Base-by-base conservation (phyloP, 1,140 invertebrate genomes). In the Bombyx mandarina region DNA sequence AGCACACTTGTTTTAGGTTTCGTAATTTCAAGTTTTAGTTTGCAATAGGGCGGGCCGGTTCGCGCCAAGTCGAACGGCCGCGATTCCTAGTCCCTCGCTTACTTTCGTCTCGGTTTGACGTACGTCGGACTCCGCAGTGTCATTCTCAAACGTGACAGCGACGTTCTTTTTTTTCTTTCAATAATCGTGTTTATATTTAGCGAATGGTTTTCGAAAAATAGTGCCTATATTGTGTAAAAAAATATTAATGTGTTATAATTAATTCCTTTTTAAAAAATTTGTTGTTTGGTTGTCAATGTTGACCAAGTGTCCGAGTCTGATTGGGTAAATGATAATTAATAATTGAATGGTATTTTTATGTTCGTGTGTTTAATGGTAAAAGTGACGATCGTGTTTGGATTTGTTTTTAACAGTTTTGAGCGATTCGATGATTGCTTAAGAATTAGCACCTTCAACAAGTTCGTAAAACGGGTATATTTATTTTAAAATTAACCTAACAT, bases 71-170 rank as follows among this genome's bases (percentile, higher is more conserved):
- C 12, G 9, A 35, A 35, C 26, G 26, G 43, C 64, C 67, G 68
- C 72, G 22, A 51, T 35, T 51, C 49, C 8, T 35, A 80, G 77
- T 80, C 65, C 63, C 67, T 69, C 74, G 71, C 69, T 67, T 56
- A 62, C 67, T 64, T 60, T 70, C 60, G 72, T 69, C 61, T 60
- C 60, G 71, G 56, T 43, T 58, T 54, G 70, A 73, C 73, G 78
- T 58, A 44, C 42, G 10, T 45, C 42, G n/a, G 56, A 18, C 74
- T 35, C 26, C 26, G 26, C 26, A 35, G 2, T 35, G 26, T 35
- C 66, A 75, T 67, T 67, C 71, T 70, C 47, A 35, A 60, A 62
- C 56, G 61, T 68, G 68, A 71, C 69, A 72, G 66, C 63, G 56
- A 62, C 43, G 56, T 52, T 42, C n/a, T 56, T 35, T 8, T 5